These are phyloP conservation scores for Tauraco hartlaubi DNA, from an alignment of 2,797 vertebrate species.

Conservation along the genomic window DNA sequence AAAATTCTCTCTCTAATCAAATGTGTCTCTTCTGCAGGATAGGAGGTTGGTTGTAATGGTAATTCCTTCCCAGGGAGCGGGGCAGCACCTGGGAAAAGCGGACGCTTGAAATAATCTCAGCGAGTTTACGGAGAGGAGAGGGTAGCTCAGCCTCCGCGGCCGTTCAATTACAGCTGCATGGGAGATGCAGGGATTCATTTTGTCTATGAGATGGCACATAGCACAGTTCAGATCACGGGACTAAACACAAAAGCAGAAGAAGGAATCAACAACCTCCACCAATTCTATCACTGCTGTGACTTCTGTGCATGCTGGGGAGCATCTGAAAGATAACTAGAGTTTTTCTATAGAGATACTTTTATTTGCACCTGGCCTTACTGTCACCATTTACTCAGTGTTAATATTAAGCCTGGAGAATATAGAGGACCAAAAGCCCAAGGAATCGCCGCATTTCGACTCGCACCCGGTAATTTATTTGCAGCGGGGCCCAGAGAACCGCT, in stretches of 20 bases:
- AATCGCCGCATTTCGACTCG: neutral
- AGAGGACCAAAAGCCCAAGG: neutral
- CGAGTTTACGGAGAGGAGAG: neutral
- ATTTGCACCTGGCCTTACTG: neutral
- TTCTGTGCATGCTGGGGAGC: neutral
- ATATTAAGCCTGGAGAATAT: neutral
- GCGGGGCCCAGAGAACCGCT: fast-evolving
- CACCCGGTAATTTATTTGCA: neutral
- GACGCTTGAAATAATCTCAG: neutral
- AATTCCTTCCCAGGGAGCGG: neutral
- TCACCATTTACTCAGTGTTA: neutral
- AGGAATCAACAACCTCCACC: neutral
- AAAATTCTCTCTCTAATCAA: neutral
- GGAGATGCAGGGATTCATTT: neutral
- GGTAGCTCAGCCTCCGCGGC: neutral
- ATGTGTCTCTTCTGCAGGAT: neutral
- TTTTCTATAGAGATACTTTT: neutral
- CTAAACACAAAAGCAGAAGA: neutral
- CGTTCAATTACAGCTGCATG: fast-evolving
- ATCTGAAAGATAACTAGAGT: neutral
- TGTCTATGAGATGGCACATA: neutral
- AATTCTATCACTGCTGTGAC: neutral
- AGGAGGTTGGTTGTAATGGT: neutral
- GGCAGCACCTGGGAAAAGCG: neutral
- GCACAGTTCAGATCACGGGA: neutral